These are phyloP conservation scores for Daktulosphaira vitifoliae DNA, from an alignment of 1,140 invertebrate species.

Conservation along the genomic window DNA sequence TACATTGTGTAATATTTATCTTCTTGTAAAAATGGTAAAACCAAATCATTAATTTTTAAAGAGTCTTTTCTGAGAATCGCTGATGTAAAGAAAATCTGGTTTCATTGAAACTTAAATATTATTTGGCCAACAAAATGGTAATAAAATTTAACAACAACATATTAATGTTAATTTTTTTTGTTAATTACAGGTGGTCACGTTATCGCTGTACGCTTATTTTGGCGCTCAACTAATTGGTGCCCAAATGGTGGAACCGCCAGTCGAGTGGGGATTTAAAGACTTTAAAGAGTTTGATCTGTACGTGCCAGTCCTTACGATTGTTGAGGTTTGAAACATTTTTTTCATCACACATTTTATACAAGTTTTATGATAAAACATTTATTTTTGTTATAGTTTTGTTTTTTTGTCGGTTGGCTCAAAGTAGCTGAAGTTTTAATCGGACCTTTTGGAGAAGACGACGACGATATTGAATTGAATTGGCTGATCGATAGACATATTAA, in stretches of 20 bases:
- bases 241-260: constrained; percentile 62
- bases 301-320: constrained; percentile 82
- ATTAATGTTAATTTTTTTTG: constrained; percentile 1
- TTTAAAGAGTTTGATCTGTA: constrained; percentile 71
- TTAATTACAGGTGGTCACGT: constrained; percentile 72
- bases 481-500: constrained; percentile 80
- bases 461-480: constrained; percentile 87
- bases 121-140: too few species aligned
- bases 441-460: constrained; percentile 90
- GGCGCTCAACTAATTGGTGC: constrained; percentile 74
- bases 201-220: constrained; percentile 86
- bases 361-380: too few species aligned
- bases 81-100: too few species aligned
- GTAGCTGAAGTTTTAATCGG: constrained; percentile 85
- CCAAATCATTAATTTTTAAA: too few species aligned
- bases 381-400: constrained; percentile 71
- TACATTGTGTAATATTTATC: too few species aligned
- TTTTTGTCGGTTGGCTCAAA: constrained; percentile 95
- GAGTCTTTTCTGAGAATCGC: too few species aligned
- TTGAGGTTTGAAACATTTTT: constrained; percentile 56
- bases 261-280: constrained; percentile 40
- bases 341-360: not conserved
- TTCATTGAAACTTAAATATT: too few species aligned
- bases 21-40: too few species aligned
- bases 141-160: too few species aligned